Conservation (phyloP, 64 coral and sea anemone species). For the Stylophora pistillata region DNA sequence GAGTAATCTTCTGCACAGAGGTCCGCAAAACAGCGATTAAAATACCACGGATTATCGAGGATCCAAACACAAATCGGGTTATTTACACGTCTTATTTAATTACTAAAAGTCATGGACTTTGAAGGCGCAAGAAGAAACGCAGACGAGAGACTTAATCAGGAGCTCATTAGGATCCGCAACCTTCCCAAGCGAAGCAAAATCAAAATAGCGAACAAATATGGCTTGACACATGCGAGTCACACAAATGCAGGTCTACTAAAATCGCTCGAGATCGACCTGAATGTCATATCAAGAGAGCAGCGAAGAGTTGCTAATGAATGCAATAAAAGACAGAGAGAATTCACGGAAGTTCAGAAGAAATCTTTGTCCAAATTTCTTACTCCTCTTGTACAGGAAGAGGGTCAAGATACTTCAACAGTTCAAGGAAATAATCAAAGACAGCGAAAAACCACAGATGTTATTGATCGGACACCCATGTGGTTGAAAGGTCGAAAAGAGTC, state of each 20-base stretch:
- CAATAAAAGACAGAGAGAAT: conserved; percentile 60
- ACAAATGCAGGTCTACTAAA: conserved; percentile 77
- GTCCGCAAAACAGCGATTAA: not conserved
- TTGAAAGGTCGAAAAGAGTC: conserved; percentile 36
- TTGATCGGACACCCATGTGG: conserved; percentile 23
- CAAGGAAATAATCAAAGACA: not conserved
- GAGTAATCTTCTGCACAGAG: not conserved
- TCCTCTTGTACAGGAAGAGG: conserved; percentile 27
- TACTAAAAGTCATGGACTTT: conserved; percentile 43
- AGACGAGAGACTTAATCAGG: conserved; percentile 82
- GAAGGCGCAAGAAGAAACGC: conserved; percentile 51
- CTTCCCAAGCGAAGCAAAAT: conserved; percentile 79
- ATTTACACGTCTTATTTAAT: not conserved
- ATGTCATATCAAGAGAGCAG: conserved; percentile 53
- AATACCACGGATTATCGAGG: conserved; percentile 17
- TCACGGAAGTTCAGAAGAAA: conserved; percentile 57
- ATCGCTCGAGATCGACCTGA: conserved; percentile 57
- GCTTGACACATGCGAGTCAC: conserved; percentile 75
- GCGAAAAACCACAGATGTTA: not conserved
- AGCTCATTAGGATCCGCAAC: conserved; percentile 77
- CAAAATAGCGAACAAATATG: conserved; percentile 73
- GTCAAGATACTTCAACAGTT: not conserved
- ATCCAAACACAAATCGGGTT: not conserved
- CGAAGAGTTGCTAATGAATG: conserved; percentile 40
- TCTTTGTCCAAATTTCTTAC: conserved; percentile 76